Percentiles rank a stretch among this genome's conserved stretches.
Conservation (phyloP, 2,888 invertebrate species). For the Micropterix aruncella region DNA sequence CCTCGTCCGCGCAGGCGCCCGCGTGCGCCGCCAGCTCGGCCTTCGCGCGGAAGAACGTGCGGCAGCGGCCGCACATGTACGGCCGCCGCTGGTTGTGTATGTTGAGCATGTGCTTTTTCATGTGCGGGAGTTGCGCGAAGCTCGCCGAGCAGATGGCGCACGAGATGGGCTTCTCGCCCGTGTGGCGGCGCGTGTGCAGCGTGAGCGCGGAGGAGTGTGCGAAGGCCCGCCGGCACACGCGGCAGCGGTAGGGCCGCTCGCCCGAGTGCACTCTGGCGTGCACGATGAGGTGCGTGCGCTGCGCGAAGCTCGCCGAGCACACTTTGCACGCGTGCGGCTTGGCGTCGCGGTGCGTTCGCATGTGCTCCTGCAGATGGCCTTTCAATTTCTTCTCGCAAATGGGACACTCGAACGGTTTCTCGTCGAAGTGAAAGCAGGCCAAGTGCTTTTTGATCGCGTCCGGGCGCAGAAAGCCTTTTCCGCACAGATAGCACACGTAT, state of each 20-base stretch:
- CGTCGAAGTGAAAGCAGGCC: conserved; percentile 58
- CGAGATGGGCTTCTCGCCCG: conserved; percentile 72
- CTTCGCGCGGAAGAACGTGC: conserved; percentile 62
- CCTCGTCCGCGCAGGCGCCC: conserved; percentile 27
- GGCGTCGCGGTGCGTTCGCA: conserved; percentile 64
- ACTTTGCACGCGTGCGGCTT: conserved; percentile 66
- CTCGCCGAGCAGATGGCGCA: conserved; percentile 56
- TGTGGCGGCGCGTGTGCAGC: conserved; percentile 69
- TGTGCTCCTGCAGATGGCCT: conserved; percentile 69
- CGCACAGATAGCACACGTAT: conserved; percentile 67
- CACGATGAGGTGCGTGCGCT: conserved; percentile 71
- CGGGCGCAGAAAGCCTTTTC: conserved; percentile 59
- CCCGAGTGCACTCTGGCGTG: conserved; percentile 78
- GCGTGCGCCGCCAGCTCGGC: conserved; percentile 53
- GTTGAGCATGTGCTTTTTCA: conserved; percentile 78
- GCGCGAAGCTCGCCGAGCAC: conserved; percentile 68
- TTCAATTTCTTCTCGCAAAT: conserved; percentile 71
- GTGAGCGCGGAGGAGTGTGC: conserved; percentile 76
- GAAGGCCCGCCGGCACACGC: conserved; percentile 66
- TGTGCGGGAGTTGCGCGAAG: conserved; percentile 72
- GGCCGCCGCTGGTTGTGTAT: conserved; percentile 69
- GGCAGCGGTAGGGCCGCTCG: conserved; percentile 68
- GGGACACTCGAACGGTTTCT: conserved; percentile 62
- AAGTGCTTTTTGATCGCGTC: conserved; percentile 66
- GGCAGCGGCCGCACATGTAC: conserved; percentile 62